phyloP scores from a whole-genome alignment of 2,797 vertebrate species.

The Champsocephalus esox region DNA sequence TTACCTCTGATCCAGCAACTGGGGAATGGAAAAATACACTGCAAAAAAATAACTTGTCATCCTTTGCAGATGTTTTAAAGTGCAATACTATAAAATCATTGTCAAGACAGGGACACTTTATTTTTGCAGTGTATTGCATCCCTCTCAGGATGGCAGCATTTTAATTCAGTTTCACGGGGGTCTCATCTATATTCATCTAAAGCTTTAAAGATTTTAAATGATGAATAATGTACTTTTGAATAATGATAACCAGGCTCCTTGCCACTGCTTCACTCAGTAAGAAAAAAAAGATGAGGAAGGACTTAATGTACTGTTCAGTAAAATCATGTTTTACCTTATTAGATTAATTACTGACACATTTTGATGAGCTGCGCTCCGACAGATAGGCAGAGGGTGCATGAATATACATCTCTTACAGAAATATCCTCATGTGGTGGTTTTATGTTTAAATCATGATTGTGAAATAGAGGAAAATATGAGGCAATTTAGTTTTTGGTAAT shows the following conservation, averaged over 20 bases:
- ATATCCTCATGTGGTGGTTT: slow-evolving; percentile 47
- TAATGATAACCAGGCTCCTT: slow-evolving; percentile 52
- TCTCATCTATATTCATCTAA: slow-evolving; percentile 73
- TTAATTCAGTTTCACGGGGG: slow-evolving; percentile 53
- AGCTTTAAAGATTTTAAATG: slow-evolving; percentile 70
- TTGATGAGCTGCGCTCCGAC: slow-evolving; percentile 56
- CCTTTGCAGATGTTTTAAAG: neutral
- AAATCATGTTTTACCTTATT: slow-evolving; percentile 67
- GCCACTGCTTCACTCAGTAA: slow-evolving; percentile 25
- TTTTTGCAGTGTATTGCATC: slow-evolving; percentile 32
- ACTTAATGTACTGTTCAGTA: slow-evolving; percentile 65
- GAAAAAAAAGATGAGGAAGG: slow-evolving; percentile 21
- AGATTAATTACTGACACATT: slow-evolving; percentile 69
- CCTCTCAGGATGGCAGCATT: slow-evolving; percentile 29
- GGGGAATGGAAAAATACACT: slow-evolving; percentile 1
- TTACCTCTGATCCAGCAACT: neutral
- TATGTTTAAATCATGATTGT: slow-evolving; percentile 70
- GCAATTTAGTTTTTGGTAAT: slow-evolving; percentile 28
- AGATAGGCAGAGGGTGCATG: slow-evolving; percentile 41
- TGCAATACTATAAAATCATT: slow-evolving; percentile 23
- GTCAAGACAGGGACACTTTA: slow-evolving; percentile 10
- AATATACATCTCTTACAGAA: slow-evolving; percentile 61
- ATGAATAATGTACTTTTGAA: slow-evolving; percentile 73
- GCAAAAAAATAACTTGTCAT: slow-evolving; percentile 2
- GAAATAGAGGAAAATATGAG: slow-evolving; percentile 23